Evolutionary conservation across 37 sponge, comb jelly and placozoan species (phyloP).

Genomic region (Halisarca cf. caerulea): DNA sequence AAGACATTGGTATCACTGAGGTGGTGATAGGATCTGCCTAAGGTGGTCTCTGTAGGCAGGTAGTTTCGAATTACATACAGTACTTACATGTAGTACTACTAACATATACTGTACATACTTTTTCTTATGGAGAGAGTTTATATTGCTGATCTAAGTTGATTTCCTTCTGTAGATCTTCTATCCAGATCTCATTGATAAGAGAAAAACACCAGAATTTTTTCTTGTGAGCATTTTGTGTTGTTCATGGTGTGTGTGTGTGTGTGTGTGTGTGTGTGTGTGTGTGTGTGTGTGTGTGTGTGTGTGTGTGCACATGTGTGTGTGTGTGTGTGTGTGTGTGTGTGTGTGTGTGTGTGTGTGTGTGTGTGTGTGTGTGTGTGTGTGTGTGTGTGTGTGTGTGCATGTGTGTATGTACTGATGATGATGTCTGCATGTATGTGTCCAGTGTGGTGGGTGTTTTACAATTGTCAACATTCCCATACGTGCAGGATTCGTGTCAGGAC

Average conservation of each 20-base stretch:
- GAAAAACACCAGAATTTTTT: slow-evolving; percentile 83
- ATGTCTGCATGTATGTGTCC: not conserved
- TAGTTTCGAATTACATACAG: too few species aligned
- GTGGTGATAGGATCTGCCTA: too few species aligned
- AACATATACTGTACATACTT: too few species aligned
- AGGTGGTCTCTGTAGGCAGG: too few species aligned
- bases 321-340: not conserved
- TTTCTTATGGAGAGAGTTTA: too few species aligned
- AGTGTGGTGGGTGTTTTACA: not conserved
- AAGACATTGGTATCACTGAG: too few species aligned
- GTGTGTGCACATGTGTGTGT: too few species aligned
- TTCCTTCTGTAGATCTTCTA: slow-evolving; percentile 79
- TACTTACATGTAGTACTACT: too few species aligned
- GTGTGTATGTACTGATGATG: too few species aligned
- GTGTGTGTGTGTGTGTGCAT: not conserved
- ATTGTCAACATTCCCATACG: too few species aligned
- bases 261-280: slow-evolving; percentile 8
- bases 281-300: not conserved
- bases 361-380: not conserved
- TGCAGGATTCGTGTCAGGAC: slow-evolving; percentile 72
- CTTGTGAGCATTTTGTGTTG: slow-evolving; percentile 44
- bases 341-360: slow-evolving; percentile 7
- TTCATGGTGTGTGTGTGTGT: not conserved
- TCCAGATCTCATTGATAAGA: slow-evolving; percentile 96
- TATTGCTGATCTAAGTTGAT: too few species aligned